Evolutionary conservation across 2,113 vertebrate genomes (phyloP).

Genomic region (Nicator chloris): DNA sequence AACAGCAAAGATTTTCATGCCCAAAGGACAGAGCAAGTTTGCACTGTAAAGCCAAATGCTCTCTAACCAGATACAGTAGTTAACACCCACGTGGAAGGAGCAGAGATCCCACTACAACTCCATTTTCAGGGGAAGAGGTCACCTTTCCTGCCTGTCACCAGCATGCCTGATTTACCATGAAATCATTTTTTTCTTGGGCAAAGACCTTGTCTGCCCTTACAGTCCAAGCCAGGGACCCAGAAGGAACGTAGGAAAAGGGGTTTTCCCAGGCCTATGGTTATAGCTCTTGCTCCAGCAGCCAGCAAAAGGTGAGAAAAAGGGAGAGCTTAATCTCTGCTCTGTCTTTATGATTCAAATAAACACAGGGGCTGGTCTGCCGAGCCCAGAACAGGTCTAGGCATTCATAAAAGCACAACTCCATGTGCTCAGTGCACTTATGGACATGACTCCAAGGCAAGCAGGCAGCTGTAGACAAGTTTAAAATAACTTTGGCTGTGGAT

Average conservation of each 20-base stretch:
- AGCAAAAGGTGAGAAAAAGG: not conserved
- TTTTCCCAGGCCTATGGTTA: not conserved
- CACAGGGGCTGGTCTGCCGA: not conserved
- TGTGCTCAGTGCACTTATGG: not conserved
- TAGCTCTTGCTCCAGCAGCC: not conserved
- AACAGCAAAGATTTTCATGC: not conserved
- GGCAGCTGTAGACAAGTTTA: slow-evolving; percentile 47
- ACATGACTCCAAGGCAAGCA: not conserved
- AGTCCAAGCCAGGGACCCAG: not conserved
- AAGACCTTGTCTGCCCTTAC: not conserved
- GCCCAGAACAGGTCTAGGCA: not conserved
- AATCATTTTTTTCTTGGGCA: not conserved
- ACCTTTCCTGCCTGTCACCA: not conserved
- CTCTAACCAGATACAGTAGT: not conserved
- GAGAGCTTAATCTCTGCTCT: not conserved
- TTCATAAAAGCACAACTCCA: not conserved
- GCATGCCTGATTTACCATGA: not conserved
- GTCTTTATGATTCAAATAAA: not conserved
- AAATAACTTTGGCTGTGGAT: slow-evolving; percentile 28
- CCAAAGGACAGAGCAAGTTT: not conserved
- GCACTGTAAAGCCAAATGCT: not conserved
- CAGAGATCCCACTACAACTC: not conserved
- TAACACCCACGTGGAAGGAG: not conserved
- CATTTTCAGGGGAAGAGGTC: not conserved
- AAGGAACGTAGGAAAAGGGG: not conserved